Conservation (phyloP, 2,888 invertebrate species). For the Plagiodera versicolora region DNA sequence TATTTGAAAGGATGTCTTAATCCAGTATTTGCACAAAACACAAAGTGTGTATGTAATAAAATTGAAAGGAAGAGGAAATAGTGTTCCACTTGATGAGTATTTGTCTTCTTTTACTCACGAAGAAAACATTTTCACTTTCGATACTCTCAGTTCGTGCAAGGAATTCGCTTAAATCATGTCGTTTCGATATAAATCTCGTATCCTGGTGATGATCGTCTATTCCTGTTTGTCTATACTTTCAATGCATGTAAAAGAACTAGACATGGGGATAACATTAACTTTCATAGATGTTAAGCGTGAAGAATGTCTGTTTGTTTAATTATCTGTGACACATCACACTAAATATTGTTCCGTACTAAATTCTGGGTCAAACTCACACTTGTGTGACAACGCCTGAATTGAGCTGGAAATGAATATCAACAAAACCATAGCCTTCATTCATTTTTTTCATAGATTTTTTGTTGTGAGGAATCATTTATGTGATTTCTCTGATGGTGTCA, state of each 20-base stretch:
- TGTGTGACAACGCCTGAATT: slow-evolving; percentile 8
- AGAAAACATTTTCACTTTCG: not conserved
- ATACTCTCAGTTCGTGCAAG: not conserved
- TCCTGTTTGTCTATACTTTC: slow-evolving; percentile 1
- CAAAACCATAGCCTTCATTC: slow-evolving; percentile 10
- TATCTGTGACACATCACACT: slow-evolving; percentile 6
- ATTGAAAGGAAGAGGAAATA: not conserved
- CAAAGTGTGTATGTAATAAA: not conserved
- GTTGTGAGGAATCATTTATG: not conserved
- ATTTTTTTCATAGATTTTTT: not conserved
- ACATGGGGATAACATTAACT: slow-evolving; percentile 14
- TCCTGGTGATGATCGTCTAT: slow-evolving; percentile 3
- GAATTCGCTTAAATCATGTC: not conserved
- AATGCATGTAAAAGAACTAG: slow-evolving; percentile 8
- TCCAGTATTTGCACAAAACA: too few relatives aligned
- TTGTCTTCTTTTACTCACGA: not conserved
- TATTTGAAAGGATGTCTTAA: not conserved
- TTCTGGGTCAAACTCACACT: slow-evolving; percentile 14
- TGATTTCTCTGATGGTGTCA: not conserved
- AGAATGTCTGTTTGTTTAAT: slow-evolving; percentile 2
- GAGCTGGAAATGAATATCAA: slow-evolving; percentile 14
- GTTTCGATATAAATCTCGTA: not conserved
- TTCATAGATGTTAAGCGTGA: slow-evolving; percentile 9
- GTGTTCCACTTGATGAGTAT: not conserved
- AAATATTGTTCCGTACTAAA: slow-evolving; percentile 4